phyloP scores from a whole-genome alignment of 2,113 vertebrate genomes.

The Hemiprocne comata region DNA sequence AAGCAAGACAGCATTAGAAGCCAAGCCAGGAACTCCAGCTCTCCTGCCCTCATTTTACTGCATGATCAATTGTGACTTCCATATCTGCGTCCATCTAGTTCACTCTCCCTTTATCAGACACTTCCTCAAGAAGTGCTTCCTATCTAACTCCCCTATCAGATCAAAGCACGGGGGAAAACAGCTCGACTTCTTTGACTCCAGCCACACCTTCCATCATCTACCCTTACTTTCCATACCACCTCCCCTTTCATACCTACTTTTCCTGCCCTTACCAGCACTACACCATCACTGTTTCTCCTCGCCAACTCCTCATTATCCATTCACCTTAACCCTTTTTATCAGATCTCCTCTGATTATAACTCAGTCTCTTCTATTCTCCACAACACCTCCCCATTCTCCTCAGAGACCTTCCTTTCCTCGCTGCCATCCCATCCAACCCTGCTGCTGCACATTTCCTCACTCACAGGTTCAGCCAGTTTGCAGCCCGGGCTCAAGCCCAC shows the following conservation, averaged over 20 bases:
- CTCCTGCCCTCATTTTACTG: background rate
- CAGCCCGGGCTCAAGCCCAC: background rate
- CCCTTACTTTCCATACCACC: background rate
- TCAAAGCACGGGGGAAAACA: background rate
- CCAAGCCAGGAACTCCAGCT: background rate
- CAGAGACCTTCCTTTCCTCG: background rate
- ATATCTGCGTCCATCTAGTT: background rate
- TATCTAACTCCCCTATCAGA: background rate
- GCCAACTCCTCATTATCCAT: background rate
- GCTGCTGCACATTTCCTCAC: background rate
- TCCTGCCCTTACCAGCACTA: background rate
- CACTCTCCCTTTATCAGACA: background rate
- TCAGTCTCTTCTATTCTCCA: background rate
- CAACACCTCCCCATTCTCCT: accelerated
- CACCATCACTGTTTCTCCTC: background rate
- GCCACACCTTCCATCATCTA: background rate
- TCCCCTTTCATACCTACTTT: background rate
- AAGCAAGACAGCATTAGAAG: background rate
- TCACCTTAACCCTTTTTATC: background rate
- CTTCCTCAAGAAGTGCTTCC: background rate
- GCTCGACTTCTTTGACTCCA: background rate
- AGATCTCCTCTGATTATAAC: background rate
- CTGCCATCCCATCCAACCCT: background rate
- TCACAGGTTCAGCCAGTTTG: background rate
- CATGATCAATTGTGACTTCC: accelerated